Base-by-base conservation (phyloP, 2,113 vertebrate genomes). In the Psammodynastes pulverulentus region DNA sequence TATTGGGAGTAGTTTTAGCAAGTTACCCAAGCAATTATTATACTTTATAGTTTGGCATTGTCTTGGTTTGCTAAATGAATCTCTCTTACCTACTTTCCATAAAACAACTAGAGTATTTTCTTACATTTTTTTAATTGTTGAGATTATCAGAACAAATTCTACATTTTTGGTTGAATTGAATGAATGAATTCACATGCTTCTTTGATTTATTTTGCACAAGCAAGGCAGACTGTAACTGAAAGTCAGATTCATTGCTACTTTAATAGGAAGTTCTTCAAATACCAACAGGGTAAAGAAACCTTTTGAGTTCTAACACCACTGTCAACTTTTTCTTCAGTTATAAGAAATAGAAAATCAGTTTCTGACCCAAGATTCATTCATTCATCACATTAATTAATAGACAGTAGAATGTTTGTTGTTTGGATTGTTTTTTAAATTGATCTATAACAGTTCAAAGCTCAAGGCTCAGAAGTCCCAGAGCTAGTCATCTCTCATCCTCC, bases 171-270 rank as follows among this genome's bases (percentile, higher is more conserved):
- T 9, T 58, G 24, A 58, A 26, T 24, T 24, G 54, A 56, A 54
- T 54, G 21, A 54, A 56, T 56, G 54, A 56, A 56, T 56, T 56
- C 54, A 26, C 39, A 19, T 62, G 49, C 86, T 91, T 62, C 89
- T 48, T 56, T 89, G 52, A 89, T 89, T 89, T 92, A 52, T 84
- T 89, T 89, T 54, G 29, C 21, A n/a, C 86, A 88, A 43, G 49
- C 26, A 88, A 88, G 17, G 17, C 84, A 67, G 62, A 39, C 48
- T 88, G 39, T 88, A 88, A 88, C 79, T 67, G 24, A 92, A 88
- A 62, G 46, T 52, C 49, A 54, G 51, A 88, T 92, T 79, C 39
- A 84, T 84, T 92, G 34, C 72, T 79, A 88, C 24, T 88, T 51
- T 84, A n/a, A 39, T 79, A 54, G 79, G 15, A 46, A 84, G 58